Conservation (phyloP, 2,888 invertebrate species). For the Arge pagana region DNA sequence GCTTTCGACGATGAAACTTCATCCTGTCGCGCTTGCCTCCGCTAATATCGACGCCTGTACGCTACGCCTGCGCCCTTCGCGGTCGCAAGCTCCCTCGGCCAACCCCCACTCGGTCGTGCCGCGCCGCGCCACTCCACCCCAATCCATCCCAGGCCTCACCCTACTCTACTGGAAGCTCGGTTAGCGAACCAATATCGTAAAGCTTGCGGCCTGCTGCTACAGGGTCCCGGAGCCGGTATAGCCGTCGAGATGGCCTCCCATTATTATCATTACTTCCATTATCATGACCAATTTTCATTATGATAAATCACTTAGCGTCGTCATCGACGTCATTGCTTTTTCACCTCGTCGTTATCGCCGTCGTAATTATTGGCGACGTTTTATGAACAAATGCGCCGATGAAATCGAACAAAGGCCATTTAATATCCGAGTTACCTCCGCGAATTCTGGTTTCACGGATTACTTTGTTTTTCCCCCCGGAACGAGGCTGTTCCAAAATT, state of each 20-base stretch:
- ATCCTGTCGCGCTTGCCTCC: conserved; percentile 4
- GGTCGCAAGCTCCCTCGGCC: no score
- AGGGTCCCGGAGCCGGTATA: conserved; percentile 10
- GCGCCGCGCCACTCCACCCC: no score
- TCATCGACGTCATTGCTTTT: not conserved
- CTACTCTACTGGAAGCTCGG: conserved; percentile 25
- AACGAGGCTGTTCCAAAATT: no score
- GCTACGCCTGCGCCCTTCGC: conserved; percentile 15
- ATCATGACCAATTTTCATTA: no score
- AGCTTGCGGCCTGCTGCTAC: conserved; percentile 23
- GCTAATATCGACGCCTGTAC: conserved; percentile 15
- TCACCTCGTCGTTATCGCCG: no score
- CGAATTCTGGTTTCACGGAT: no score
- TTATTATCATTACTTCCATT: conserved; percentile 13
- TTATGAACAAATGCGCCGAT: no score
- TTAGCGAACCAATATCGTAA: conserved; percentile 26
- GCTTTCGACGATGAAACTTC: not conserved
- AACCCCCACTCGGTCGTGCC: no score
- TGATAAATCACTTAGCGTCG: no score
- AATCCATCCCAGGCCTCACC: conserved; percentile 23
- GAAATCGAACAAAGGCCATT: no score
- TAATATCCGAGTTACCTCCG: no score
- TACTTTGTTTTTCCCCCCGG: conserved; percentile 33
- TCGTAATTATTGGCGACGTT: no score
- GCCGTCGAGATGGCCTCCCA: conserved; percentile 5